Percentiles rank a stretch among this genome's conserved stretches.
Conservation (phyloP, 2,797 vertebrate species). For the Tragopan temminckii region DNA sequence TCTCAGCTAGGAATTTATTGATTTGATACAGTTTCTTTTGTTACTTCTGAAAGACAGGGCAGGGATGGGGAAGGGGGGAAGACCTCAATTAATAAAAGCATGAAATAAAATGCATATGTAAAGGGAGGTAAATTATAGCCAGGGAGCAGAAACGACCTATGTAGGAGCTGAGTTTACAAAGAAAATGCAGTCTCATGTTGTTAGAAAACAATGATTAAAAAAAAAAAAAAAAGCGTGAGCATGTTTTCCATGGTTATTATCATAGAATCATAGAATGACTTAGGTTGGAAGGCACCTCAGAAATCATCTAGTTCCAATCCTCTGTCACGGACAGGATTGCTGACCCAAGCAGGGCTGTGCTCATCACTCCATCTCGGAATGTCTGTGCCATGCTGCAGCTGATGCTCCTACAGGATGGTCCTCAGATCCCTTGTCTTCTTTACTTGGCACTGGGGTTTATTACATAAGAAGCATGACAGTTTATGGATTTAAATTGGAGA, state of each 20-base stretch:
- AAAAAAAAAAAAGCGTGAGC: neutral
- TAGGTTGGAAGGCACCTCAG: no score
- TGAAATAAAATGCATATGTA: conserved; percentile 75
- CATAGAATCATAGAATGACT: no score
- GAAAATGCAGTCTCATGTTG: neutral
- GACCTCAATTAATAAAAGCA: conserved; percentile 68
- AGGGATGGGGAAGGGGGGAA: neutral
- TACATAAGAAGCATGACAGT: neutral
- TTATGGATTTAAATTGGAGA: neutral
- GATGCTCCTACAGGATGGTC: fast-evolving
- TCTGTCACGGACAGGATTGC: no score
- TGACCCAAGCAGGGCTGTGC: neutral
- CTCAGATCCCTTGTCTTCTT: neutral
- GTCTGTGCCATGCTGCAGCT: neutral
- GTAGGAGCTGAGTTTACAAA: neutral
- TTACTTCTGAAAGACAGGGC: conserved; percentile 71
- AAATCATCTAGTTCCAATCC: no score
- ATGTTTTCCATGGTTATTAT: neutral
- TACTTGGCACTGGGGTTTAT: neutral
- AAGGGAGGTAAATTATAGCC: conserved; percentile 35
- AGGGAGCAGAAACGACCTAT: neutral
- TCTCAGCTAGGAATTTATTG: conserved; percentile 72
- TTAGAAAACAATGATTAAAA: neutral
- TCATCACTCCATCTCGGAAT: neutral
- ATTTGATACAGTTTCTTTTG: conserved; percentile 81